Conservation (phyloP, 37 sponge, comb jelly and placozoan genomes). For the Spongia lamella region DNA sequence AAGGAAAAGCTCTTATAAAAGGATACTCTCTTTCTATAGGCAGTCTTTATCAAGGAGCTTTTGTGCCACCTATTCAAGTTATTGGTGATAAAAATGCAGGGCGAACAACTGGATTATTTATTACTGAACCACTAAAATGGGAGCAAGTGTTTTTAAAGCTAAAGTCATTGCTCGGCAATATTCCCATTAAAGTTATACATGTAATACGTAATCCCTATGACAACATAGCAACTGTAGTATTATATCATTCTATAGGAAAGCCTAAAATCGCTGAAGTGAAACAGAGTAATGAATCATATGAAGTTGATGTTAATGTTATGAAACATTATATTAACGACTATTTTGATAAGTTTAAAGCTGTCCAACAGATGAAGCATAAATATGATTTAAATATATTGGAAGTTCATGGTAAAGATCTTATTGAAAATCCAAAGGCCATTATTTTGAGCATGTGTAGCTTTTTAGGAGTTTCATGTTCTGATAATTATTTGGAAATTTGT, state of each 20-base stretch:
- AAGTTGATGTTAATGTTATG: too few relatives aligned
- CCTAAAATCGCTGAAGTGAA: too few relatives aligned
- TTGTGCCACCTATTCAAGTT: background rate
- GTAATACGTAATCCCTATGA: constrained; percentile 54
- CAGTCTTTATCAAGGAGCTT: constrained; percentile 21
- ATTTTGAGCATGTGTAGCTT: constrained; percentile 8
- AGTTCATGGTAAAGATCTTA: constrained; percentile 21
- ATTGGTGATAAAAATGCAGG: constrained; percentile 44
- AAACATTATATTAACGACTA: too few relatives aligned
- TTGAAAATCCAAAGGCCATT: background rate
- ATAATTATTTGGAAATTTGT: constrained; percentile 7
- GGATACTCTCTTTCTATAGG: constrained; percentile 24
- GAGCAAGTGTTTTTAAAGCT: background rate
- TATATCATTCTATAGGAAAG: background rate
- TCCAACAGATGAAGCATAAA: background rate
- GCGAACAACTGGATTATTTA: background rate
- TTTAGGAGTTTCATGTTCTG: constrained; percentile 9
- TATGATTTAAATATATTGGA: constrained; percentile 14
- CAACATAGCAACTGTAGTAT: constrained; percentile 29
- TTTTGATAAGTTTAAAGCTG: background rate
- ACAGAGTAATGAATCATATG: too few relatives aligned
- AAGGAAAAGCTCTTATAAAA: too few relatives aligned
- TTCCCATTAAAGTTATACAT: constrained; percentile 16
- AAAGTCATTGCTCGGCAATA: background rate
- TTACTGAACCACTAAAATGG: background rate